phyloP scores from a whole-genome alignment of 2,888 invertebrate species.

The Agrilus cyanescens region DNA sequence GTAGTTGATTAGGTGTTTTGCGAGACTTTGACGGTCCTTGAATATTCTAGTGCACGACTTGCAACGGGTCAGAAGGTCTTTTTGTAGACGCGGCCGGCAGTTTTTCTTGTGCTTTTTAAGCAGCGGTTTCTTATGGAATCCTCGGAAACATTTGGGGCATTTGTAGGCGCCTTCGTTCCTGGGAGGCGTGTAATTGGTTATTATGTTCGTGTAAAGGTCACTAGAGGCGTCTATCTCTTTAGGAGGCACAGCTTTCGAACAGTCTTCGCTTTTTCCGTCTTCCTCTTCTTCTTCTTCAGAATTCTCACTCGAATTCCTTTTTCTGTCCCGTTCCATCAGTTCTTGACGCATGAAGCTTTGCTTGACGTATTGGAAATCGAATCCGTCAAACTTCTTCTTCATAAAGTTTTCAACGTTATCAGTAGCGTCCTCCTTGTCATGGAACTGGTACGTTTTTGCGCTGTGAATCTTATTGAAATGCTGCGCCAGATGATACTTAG shows the following conservation, averaged over 20 bases:
- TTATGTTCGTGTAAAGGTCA: conserved; percentile 33
- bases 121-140: conserved; percentile 43
- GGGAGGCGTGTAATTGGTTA: conserved; percentile 34
- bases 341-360: conserved; percentile 31
- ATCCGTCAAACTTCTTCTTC: conserved; percentile 30
- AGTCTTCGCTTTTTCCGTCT: conserved; percentile 3
- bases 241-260: conserved; percentile 17
- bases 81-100: conserved; percentile 37
- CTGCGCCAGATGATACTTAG: conserved; percentile 43
- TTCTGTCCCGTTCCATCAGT: conserved; percentile 19
- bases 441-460: conserved; percentile 18
- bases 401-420: conserved; percentile 24
- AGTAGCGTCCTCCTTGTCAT: conserved; percentile 11
- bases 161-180: conserved; percentile 39
- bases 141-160: conserved; percentile 43
- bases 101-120: conserved; percentile 47
- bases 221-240: conserved; percentile 34
- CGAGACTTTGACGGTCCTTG: conserved; percentile 41
- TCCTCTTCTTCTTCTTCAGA: conserved; percentile 8
- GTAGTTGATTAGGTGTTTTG: conserved; percentile 43
- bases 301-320: conserved; percentile 1
- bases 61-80: conserved; percentile 43
- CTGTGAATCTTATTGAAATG: conserved; percentile 44
- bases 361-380: conserved; percentile 28
- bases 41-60: conserved; percentile 45